Conservation (phyloP, 2,888 invertebrate species). For the Hyposoter dolosus region DNA sequence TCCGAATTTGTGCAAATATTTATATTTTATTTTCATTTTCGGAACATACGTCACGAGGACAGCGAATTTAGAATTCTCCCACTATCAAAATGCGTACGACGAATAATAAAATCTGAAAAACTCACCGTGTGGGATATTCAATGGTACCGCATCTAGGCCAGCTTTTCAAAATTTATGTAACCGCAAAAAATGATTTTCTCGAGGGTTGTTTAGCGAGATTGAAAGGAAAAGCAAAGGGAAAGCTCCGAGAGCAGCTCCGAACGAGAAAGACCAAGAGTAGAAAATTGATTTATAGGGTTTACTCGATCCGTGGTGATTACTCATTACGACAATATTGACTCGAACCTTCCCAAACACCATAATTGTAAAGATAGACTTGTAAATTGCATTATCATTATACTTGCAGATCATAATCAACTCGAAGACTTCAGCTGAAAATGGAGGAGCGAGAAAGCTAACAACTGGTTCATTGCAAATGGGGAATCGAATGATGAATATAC, state of each 20-base stretch:
- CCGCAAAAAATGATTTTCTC: background rate
- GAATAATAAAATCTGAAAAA: background rate
- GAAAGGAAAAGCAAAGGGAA: background rate
- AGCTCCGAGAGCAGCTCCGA: background rate
- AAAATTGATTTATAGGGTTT: slow-evolving; percentile 2
- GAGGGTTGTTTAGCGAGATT: background rate
- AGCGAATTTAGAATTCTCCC: background rate
- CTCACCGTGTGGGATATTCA: background rate
- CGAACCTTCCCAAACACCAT: background rate
- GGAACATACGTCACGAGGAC: background rate
- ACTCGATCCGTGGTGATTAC: background rate
- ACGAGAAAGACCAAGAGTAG: background rate
- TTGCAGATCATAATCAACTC: background rate
- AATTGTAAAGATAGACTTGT: background rate
- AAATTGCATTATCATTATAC: background rate
- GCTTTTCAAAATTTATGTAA: background rate
- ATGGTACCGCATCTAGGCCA: background rate
- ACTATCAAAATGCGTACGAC: background rate
- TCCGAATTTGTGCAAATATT: background rate
- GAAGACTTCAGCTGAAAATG: background rate
- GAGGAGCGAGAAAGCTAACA: background rate
- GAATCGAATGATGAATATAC: background rate
- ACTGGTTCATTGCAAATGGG: background rate
- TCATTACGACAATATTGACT: background rate
- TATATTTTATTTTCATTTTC: background rate